Conservation (phyloP, 2,797 vertebrate species). For the Darevskia nairensis region DNA sequence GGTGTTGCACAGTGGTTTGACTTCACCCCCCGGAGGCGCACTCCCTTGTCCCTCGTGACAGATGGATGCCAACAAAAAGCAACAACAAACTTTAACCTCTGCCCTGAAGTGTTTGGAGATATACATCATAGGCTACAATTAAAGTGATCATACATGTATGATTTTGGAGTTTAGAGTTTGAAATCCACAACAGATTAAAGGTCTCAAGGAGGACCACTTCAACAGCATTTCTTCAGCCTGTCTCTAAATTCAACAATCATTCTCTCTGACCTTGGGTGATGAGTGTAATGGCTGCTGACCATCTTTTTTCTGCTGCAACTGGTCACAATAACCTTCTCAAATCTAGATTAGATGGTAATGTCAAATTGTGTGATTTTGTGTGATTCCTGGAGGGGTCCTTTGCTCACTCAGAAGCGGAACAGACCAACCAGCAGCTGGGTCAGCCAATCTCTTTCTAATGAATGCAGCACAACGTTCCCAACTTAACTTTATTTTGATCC, state of each 20-base stretch:
- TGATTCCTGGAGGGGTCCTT: not conserved
- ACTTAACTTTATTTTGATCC: not conserved
- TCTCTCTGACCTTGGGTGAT: not conserved
- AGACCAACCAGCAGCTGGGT: not conserved
- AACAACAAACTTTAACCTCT: not conserved
- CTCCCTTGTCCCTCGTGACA: too few relatives aligned
- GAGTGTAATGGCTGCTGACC: not conserved
- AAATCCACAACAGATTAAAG: not conserved
- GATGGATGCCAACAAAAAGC: too few relatives aligned
- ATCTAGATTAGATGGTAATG: not conserved
- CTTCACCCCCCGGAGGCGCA: too few relatives aligned
- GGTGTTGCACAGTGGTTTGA: too few relatives aligned
- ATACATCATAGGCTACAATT: not conserved
- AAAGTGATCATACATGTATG: not conserved
- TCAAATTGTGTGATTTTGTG: not conserved
- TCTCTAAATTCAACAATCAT: not conserved
- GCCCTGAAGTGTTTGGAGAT: not conserved
- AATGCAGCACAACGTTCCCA: not conserved
- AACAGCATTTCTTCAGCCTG: not conserved
- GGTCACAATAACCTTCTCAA: not conserved
- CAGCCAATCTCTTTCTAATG: not conserved
- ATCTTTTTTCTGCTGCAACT: not conserved
- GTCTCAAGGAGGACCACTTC: not conserved
- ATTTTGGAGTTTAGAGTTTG: not conserved
- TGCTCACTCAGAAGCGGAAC: not conserved